Percentiles rank a stretch among this genome's conserved stretches.
phyloP scores from a whole-genome alignment of 2,797 vertebrate genomes.

The Aldrovandia affinis region DNA sequence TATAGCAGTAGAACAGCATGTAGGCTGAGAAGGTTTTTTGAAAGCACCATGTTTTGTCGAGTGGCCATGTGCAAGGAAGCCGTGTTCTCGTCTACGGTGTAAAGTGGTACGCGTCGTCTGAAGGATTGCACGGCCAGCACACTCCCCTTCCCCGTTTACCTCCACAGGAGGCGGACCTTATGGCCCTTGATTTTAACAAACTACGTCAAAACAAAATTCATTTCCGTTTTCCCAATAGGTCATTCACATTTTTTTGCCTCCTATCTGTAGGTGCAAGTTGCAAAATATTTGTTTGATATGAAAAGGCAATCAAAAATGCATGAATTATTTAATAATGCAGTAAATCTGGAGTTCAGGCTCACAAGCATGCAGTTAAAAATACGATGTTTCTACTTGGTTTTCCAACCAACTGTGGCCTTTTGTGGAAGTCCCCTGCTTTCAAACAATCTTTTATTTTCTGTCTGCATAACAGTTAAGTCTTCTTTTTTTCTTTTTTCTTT shows the following conservation, averaged over 20 bases:
- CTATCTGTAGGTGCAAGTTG: conserved; percentile 72
- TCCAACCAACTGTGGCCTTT: conserved; percentile 54
- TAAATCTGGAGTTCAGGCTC: conserved; percentile 73
- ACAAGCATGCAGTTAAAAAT: conserved; percentile 68
- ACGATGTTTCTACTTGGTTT: conserved; percentile 63
- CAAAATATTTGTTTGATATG: conserved; percentile 82
- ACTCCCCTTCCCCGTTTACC: not conserved
- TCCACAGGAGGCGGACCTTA: not conserved
- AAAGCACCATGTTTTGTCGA: not conserved
- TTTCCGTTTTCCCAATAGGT: conserved; percentile 12
- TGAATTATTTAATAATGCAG: conserved; percentile 87
- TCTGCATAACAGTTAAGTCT: conserved; percentile 1
- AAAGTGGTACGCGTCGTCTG: conserved; percentile 28
- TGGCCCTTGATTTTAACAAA: not conserved
- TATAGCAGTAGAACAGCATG: not conserved
- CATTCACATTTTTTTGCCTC: conserved; percentile 40
- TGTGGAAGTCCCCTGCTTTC: conserved; percentile 45
- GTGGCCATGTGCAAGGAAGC: not conserved
- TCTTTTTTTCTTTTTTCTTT: not conserved
- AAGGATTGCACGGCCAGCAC: not conserved
- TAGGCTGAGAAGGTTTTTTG: not conserved
- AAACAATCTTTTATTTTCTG: conserved; percentile 24
- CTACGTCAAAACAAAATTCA: not conserved
- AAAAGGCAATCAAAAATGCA: conserved; percentile 83
- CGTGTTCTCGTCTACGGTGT: not conserved